Evolutionary conservation across 2,888 invertebrate species (phyloP).

Genomic region (Hesperia comma): DNA sequence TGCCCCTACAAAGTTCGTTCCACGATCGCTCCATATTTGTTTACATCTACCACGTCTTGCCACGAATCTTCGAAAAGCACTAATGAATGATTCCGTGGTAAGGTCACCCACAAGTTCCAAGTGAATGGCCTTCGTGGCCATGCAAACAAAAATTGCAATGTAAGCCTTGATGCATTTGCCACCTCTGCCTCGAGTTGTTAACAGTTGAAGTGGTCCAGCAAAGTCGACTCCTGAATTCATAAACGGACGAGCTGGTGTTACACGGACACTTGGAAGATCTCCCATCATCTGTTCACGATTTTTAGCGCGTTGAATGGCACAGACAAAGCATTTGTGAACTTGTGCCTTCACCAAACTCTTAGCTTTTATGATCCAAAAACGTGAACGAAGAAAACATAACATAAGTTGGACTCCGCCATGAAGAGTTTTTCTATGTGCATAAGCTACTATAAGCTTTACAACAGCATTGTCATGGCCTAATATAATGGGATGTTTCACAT

Average conservation of each 20-base stretch:
- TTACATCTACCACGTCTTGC: constrained; percentile 42
- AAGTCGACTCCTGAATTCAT: constrained; percentile 44
- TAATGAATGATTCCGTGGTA: constrained; percentile 46
- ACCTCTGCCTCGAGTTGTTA: constrained; percentile 43
- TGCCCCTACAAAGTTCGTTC: constrained; percentile 45
- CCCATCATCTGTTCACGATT: constrained; percentile 44
- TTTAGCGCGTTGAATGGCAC: constrained; percentile 18
- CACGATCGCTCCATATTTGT: constrained; percentile 45
- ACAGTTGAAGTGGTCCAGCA: constrained; percentile 42
- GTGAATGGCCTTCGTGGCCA: constrained; percentile 49
- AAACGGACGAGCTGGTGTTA: constrained; percentile 43
- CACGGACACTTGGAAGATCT: constrained; percentile 41
- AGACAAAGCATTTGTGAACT: constrained; percentile 26
- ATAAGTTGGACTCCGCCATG: constrained; percentile 30
- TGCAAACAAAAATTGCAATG: constrained; percentile 46
- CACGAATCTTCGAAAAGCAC: constrained; percentile 42
- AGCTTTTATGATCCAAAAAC: constrained; percentile 26
- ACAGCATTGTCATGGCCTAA: constrained; percentile 17
- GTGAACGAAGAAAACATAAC: constrained; percentile 13
- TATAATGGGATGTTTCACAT: constrained; percentile 32
- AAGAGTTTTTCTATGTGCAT: constrained; percentile 27
- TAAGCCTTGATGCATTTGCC: constrained; percentile 42
- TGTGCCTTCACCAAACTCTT: constrained; percentile 12
- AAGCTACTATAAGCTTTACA: constrained; percentile 15
- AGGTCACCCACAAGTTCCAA: constrained; percentile 51